Evolutionary conservation across 2,888 invertebrate genomes (phyloP).

Genomic region (Unio pictorum): DNA sequence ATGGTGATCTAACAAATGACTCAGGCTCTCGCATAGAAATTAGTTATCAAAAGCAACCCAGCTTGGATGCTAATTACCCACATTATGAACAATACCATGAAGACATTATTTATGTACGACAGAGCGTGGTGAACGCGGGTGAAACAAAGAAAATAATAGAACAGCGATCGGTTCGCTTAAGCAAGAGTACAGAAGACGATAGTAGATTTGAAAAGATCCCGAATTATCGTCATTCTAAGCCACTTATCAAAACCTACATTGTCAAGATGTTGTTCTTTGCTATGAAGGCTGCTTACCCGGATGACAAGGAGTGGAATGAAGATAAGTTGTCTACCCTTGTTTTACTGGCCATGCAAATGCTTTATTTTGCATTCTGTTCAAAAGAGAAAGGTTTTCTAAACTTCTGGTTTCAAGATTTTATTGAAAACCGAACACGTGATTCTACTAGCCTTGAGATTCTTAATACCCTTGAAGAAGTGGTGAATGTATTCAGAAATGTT

Average conservation of each 20-base stretch:
- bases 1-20: too few species aligned
- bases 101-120: too few species aligned
- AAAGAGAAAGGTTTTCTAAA: conserved; percentile 13
- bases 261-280: conserved; percentile 23
- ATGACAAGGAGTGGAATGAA: conserved; percentile 9
- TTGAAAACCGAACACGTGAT: conserved; percentile 11
- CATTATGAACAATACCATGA: too few species aligned
- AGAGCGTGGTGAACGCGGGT: too few species aligned
- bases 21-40: too few species aligned
- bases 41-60: too few species aligned
- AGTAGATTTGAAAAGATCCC: background rate
- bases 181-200: background rate
- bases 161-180: background rate
- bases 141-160: background rate
- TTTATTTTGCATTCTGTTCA: conserved; percentile 14
- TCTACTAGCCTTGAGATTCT: conserved; percentile 2
- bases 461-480: too few species aligned
- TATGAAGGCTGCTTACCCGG: conserved; percentile 12
- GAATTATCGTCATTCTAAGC: conserved; percentile 11
- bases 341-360: conserved; percentile 8
- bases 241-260: conserved; percentile 24
- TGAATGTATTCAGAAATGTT: too few species aligned
- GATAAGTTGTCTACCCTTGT: conserved; percentile 14
- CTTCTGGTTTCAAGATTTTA: conserved; percentile 21
- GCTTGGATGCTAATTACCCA: too few species aligned